Evolutionary conservation across 2,888 invertebrate species (phyloP), one percentile per base, ranked within the genome.

Genomic region (Eupithecia pulchellata): DNA sequence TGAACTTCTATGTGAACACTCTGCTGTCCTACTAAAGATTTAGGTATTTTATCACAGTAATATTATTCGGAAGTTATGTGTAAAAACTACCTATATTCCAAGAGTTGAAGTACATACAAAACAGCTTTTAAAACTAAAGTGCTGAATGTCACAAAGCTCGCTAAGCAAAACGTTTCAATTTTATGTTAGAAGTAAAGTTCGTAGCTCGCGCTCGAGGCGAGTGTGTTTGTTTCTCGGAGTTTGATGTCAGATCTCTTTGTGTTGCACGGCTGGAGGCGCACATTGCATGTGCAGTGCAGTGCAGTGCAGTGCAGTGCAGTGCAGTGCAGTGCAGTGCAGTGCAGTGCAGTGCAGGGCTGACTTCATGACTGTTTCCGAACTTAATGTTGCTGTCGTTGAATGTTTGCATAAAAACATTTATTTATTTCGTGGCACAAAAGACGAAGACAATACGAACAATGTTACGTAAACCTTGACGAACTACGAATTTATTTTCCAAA

Each of bases 101-200:
- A 25, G 25, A 55, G 55, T 61, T 17, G 17, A 39, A 39, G 39
- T 17, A 17, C 5, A 5, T 39, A 39, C 34, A 17, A 17, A 62
- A 62, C 9, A 63, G 62, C 62, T 63, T 36, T 27, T 9, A 47
- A 9, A 47, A 39, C 29, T 14, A 42, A 29, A 11, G 42, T 47
- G 32, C 47, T 27, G 60, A 42, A 61, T n/a, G 25, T 58, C 47
- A 58, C 32, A 47, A 30, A 39, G 17, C 57, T 29, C 29, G 27
- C 29, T 11, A 52, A 25, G 52, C 25, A 29, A 66, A 66, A 66
- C 60, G 32, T 47, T 47, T 34, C 47, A 47, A 47, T 66, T 66
- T 61, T 14, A 52, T 61, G 66, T 66, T 47, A 52, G 34, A 61
- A 47, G 57, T 30, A 1, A 66, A 66, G 66, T 66, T 66, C 13